Evolutionary conservation across 2,797 vertebrate species (phyloP).

Genomic region (Mormyrus proboscirostris): DNA sequence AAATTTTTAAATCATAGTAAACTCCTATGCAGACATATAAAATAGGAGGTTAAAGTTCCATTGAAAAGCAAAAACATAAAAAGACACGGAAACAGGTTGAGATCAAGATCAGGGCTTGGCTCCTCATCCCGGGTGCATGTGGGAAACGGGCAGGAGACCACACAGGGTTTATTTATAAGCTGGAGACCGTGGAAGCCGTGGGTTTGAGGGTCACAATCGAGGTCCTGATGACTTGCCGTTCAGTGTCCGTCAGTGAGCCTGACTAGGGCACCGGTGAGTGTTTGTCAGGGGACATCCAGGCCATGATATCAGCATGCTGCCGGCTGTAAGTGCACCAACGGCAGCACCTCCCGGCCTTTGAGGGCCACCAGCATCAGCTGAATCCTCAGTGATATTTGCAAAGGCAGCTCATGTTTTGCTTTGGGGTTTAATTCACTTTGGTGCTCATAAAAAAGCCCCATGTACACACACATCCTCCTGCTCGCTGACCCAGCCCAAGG

Average conservation of each 20-base stretch:
- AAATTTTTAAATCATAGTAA: not conserved
- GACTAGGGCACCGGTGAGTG: not conserved
- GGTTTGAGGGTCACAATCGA: not conserved
- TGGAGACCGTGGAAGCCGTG: not conserved
- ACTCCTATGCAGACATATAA: not conserved
- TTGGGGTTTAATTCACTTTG: not conserved
- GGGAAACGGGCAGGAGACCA: not conserved
- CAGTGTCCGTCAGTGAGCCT: not conserved
- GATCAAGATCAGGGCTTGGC: not conserved
- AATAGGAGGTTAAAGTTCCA: not conserved
- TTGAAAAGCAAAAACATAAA: not conserved
- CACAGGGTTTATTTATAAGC: not conserved
- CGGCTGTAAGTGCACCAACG: not conserved
- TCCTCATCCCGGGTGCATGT: not conserved
- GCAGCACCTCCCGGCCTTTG: not conserved
- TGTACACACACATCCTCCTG: not conserved
- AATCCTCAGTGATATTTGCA: not conserved
- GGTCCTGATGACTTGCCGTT: not conserved
- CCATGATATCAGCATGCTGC: not conserved
- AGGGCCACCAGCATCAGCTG: not conserved
- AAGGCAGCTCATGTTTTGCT: not conserved
- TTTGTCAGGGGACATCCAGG: not conserved
- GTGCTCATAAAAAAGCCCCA: not conserved
- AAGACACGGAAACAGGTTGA: not conserved
- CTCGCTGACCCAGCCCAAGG: not conserved